phyloP scores from a whole-genome alignment of 2,797 vertebrate species.

The Enteromius treurensis region DNA sequence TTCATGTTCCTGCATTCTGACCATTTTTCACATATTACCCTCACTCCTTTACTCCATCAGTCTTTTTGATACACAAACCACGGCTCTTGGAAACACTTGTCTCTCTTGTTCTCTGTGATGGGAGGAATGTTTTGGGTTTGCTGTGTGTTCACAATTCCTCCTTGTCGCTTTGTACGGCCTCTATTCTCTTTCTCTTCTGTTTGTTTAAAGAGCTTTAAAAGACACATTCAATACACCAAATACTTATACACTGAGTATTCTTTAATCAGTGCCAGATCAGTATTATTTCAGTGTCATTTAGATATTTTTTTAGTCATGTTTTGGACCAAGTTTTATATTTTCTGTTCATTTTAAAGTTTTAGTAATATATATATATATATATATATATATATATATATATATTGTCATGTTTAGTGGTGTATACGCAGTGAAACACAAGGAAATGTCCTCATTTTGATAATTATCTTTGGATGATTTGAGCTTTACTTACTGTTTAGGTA shows the following conservation, averaged over 20 bases:
- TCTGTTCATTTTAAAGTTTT: background rate
- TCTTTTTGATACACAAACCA: constrained; percentile 7
- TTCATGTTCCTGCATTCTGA: constrained; percentile 3
- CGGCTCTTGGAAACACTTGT: background rate
- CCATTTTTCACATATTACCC: constrained; percentile 17
- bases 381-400: too few relatives aligned
- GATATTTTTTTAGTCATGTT: background rate
- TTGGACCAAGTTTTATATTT: too few relatives aligned
- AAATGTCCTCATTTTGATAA: background rate
- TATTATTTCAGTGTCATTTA: background rate
- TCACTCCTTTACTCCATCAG: constrained; percentile 15
- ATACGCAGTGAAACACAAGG: background rate
- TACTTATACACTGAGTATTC: background rate
- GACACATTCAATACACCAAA: background rate
- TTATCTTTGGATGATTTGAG: background rate
- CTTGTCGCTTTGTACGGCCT: background rate
- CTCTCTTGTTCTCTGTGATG: constrained; percentile 21
- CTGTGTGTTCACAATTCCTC: constrained; percentile 20
- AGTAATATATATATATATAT: background rate
- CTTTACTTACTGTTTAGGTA: constrained; percentile 35
- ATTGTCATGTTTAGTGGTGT: background rate
- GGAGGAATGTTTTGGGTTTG: constrained; percentile 12
- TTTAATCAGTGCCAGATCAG: background rate
- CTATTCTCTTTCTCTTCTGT: background rate
- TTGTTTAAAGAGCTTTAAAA: background rate